Conservation (phyloP, 2,113 vertebrate genomes). For the Campylomormyrus tamandua region DNA sequence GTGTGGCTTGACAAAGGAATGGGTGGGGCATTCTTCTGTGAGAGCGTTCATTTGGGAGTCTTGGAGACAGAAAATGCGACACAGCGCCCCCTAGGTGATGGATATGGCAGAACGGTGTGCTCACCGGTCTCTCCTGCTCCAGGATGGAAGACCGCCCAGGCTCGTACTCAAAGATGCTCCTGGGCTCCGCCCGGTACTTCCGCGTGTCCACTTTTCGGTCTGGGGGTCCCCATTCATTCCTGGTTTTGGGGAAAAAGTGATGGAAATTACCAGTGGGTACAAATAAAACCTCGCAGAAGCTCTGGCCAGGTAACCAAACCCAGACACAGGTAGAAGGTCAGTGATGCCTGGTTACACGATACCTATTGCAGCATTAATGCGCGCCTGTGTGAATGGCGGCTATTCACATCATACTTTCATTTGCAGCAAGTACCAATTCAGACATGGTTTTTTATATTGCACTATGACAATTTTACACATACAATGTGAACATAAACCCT, state of each 20-base stretch:
- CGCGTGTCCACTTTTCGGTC: slow-evolving; percentile 95
- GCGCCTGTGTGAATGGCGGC: background rate
- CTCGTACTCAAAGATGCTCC: slow-evolving; percentile 98
- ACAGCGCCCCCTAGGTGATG: background rate
- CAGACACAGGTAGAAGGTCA: background rate
- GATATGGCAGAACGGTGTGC: slow-evolving; percentile 27
- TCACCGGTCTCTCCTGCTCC: slow-evolving; percentile 90
- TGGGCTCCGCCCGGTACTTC: slow-evolving; percentile 90
- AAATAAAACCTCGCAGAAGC: background rate
- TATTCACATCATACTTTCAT: background rate
- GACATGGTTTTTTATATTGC: background rate
- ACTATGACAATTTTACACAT: background rate
- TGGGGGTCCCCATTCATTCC: slow-evolving; percentile 93
- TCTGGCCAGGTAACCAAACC: background rate
- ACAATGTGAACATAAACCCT: background rate
- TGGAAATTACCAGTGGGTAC: background rate
- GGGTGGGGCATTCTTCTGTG: background rate
- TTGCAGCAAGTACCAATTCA: background rate
- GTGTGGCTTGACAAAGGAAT: background rate
- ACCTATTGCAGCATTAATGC: background rate
- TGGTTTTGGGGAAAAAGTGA: slow-evolving; percentile 39
- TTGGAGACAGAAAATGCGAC: background rate
- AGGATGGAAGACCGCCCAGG: slow-evolving; percentile 95
- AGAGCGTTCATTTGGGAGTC: background rate
- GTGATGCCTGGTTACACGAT: background rate